Conservation (phyloP, 1,140 invertebrate species). For the Philotrypesis tridentata region DNA sequence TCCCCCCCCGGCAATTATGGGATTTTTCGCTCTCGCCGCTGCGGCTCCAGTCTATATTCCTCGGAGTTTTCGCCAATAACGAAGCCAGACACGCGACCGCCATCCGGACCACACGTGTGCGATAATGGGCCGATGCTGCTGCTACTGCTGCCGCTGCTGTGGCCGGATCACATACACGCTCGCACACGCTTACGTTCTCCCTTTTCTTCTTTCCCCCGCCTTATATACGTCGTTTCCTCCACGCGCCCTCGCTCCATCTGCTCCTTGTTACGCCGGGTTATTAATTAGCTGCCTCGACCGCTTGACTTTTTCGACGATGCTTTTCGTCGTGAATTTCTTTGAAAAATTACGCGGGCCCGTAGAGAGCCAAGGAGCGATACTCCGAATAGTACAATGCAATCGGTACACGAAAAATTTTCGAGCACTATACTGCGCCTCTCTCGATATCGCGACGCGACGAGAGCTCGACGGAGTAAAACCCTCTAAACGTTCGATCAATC, state of each 20-base stretch:
- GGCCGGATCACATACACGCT: slow-evolving; percentile 55
- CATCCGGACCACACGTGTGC: slow-evolving; percentile 71
- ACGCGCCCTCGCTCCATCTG: slow-evolving; percentile 62
- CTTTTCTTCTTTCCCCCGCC: slow-evolving; percentile 53
- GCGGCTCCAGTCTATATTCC: not conserved
- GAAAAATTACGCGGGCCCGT: not conserved
- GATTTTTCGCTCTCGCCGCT: slow-evolving; percentile 21
- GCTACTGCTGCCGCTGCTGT: no score
- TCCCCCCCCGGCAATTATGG: not conserved
- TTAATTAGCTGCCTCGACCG: slow-evolving; percentile 65
- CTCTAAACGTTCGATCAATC: slow-evolving; percentile 32
- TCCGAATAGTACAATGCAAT: not conserved
- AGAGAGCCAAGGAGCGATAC: no score
- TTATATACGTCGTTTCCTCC: slow-evolving; percentile 41
- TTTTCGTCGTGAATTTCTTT: not conserved
- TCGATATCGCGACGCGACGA: no score
- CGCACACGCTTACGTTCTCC: no score
- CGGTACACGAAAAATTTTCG: slow-evolving; percentile 1
- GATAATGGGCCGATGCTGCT: slow-evolving; percentile 63
- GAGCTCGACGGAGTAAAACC: slow-evolving; percentile 34
- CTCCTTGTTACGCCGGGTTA: slow-evolving; percentile 70
- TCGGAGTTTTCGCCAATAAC: slow-evolving; percentile 67
- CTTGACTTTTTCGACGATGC: not conserved
- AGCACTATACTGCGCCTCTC: slow-evolving; percentile 16
- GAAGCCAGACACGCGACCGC: slow-evolving; percentile 64